A percentile compares a stretch with the other conserved stretches of the same genome.
Evolutionary conservation across 2,888 invertebrate genomes (phyloP).

Genomic region (Sarcophaga caerulescens): DNA sequence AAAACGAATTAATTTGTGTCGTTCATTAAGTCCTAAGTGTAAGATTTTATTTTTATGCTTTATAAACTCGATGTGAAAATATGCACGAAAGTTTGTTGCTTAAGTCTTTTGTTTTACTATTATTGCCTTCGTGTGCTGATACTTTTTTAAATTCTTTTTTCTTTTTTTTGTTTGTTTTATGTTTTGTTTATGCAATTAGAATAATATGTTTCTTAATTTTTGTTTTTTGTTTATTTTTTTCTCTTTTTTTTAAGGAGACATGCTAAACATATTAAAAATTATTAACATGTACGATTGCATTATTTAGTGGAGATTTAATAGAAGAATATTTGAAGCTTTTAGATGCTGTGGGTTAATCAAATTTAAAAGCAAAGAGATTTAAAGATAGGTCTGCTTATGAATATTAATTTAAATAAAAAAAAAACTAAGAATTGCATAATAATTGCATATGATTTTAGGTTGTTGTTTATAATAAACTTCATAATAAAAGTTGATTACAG

Average conservation of each 20-base stretch:
- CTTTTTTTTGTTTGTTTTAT: background rate
- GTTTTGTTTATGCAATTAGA: background rate
- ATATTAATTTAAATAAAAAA: no score
- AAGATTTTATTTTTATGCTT: background rate
- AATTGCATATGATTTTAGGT: no score
- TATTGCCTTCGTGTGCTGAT: background rate
- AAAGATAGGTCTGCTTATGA: no score
- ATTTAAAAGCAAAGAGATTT: no score
- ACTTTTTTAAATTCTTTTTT: background rate
- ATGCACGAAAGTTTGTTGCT: slow-evolving; percentile 35
- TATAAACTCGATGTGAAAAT: background rate
- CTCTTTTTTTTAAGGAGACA: background rate
- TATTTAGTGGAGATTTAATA: background rate
- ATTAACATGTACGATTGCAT: slow-evolving; percentile 42
- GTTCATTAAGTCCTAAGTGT: background rate
- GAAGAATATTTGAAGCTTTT: background rate
- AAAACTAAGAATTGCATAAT: no score
- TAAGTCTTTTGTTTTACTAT: slow-evolving; percentile 45
- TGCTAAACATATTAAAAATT: slow-evolving; percentile 37
- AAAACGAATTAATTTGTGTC: background rate
- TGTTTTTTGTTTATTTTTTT: no score
- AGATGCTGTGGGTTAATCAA: no score
- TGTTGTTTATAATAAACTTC: no score
- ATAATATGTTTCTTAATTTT: background rate
- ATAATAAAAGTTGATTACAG: no score